A percentile compares a stretch with the other conserved stretches of the same genome.
Evolutionary conservation across 2,888 invertebrate genomes (phyloP).

Genomic region (Sesia bembeciformis): DNA sequence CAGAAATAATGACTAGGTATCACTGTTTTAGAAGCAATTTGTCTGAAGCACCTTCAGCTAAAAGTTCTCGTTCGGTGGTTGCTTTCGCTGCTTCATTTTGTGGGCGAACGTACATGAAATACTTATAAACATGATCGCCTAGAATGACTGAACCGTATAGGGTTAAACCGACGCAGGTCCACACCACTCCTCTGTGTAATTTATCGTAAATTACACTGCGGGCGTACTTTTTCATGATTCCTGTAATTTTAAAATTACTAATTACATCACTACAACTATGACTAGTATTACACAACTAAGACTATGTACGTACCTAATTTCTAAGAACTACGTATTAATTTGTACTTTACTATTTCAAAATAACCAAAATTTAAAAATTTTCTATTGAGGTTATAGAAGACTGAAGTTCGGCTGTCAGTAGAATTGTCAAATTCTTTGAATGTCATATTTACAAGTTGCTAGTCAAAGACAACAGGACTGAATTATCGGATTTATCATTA

Average conservation of each 20-base stretch:
- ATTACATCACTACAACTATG: no score
- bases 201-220: constrained; percentile 54
- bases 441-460: no score
- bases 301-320: no score
- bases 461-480: no score
- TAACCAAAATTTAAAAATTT: no score
- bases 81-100: constrained; percentile 41
- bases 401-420: no score
- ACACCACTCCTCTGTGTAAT: constrained; percentile 61
- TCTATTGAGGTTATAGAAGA: no score
- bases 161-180: constrained; percentile 59
- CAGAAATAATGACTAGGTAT: not conserved
- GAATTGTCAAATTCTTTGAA: no score
- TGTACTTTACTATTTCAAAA: no score
- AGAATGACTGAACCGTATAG: constrained; percentile 39
- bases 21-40: constrained; percentile 18
- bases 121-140: constrained; percentile 51
- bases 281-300: no score
- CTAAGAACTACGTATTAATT: no score
- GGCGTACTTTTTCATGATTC: constrained; percentile 57
- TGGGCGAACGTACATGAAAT: constrained; percentile 57
- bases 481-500: no score
- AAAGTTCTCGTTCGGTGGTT: constrained; percentile 53
- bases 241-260: constrained; percentile 14
- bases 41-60: constrained; percentile 64